These are phyloP conservation scores for Lagopus muta DNA, from an alignment of 2,113 vertebrate genomes.

Conservation along the genomic window DNA sequence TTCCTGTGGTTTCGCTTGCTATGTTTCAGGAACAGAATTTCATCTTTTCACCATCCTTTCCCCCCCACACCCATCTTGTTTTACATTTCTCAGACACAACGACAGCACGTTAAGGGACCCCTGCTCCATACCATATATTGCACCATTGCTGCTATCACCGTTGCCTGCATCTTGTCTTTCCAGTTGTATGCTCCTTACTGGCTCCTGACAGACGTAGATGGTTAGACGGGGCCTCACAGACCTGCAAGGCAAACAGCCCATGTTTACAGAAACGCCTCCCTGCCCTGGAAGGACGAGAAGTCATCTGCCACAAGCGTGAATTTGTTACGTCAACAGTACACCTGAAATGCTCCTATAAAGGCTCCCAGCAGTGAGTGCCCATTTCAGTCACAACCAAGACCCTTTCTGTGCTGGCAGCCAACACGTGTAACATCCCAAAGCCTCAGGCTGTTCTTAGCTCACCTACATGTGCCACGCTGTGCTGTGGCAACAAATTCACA, in stretches of 20 bases:
- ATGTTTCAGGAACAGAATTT: not conserved
- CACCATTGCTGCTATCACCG: slow-evolving; percentile 77
- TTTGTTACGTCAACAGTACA: not conserved
- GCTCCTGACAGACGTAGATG: slow-evolving; percentile 90
- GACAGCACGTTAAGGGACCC: fast-evolving
- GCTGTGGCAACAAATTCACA: slow-evolving; percentile 57
- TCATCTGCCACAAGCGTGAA: not conserved
- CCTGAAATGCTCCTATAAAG: not conserved
- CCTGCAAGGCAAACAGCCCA: slow-evolving; percentile 63
- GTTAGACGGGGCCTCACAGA: slow-evolving; percentile 91
- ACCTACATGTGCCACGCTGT: not conserved
- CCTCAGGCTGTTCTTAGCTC: slow-evolving; percentile 21
- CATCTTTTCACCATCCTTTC: fast-evolving
- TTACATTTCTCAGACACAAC: fast-evolving
- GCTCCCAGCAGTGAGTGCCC: not conserved
- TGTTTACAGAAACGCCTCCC: not conserved
- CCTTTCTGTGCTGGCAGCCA: not conserved
- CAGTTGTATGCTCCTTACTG: slow-evolving; percentile 74
- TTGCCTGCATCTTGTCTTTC: slow-evolving; percentile 81
- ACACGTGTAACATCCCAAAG: slow-evolving; percentile 14
- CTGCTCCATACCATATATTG: slow-evolving; percentile 81
- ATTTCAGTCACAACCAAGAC: not conserved
- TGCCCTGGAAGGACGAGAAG: not conserved
- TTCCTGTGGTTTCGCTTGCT: fast-evolving
- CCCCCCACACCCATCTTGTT: fast-evolving